Evolutionary conservation across 2,113 vertebrate species (phyloP).

Genomic region (Platanista minor): DNA sequence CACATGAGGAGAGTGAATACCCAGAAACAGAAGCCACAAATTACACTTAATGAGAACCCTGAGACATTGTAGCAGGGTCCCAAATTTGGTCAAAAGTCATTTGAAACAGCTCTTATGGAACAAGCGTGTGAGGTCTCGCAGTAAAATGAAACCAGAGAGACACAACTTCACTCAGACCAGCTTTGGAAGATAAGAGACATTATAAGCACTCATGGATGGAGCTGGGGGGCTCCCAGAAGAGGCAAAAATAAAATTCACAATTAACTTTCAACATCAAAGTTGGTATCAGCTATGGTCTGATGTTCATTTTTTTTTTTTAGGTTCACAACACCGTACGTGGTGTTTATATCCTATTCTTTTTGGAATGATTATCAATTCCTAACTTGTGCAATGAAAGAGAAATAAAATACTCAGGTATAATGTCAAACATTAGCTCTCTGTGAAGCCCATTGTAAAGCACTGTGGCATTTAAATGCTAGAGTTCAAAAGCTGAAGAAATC

Average conservation of each 20-base stretch:
- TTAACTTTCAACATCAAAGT: background rate
- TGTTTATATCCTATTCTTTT: background rate
- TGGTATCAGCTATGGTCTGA: background rate
- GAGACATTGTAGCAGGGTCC: background rate
- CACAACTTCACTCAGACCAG: background rate
- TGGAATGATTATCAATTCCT: background rate
- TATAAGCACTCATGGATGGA: background rate
- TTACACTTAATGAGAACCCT: background rate
- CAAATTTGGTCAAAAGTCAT: conserved; percentile 36
- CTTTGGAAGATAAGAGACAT: background rate
- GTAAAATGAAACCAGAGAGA: background rate
- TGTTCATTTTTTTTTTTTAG: background rate
- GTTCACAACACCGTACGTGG: background rate
- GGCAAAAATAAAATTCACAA: background rate
- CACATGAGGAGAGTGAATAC: background rate
- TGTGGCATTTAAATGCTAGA: background rate
- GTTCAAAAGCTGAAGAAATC: background rate
- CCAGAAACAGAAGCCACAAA: background rate
- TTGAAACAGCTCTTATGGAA: background rate
- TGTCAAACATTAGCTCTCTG: background rate
- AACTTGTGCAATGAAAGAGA: background rate
- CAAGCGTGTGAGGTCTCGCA: background rate
- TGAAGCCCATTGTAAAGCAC: background rate
- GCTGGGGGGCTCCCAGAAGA: background rate
- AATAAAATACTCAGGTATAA: background rate